Percentiles rank a stretch among this genome's conserved stretches.
phyloP scores from a whole-genome alignment of 1,140 invertebrate genomes.

The Drosophila kanapiae region DNA sequence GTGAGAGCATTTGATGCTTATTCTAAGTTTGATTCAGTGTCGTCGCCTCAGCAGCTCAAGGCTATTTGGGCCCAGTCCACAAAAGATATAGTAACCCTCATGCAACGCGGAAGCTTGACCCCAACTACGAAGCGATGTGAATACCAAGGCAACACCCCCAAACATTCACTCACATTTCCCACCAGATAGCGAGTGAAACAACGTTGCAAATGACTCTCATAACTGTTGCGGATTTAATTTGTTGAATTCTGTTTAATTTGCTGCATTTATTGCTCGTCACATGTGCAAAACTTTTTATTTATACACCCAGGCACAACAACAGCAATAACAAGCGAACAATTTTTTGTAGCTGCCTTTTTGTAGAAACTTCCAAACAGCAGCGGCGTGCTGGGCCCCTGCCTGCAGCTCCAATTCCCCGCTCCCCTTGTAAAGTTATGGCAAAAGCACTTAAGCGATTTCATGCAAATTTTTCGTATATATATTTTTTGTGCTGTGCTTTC shows the following conservation, averaged over 20 bases:
- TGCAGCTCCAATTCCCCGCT: conserved; percentile 1
- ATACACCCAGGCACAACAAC: conserved; percentile 9
- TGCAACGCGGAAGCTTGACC: conserved; percentile 57
- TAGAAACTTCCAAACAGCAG: conserved; percentile 36
- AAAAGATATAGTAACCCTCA: conserved; percentile 12
- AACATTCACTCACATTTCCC: neutral
- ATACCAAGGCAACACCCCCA: conserved; percentile 16
- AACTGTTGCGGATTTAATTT: conserved; percentile 59
- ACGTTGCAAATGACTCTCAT: conserved; percentile 24
- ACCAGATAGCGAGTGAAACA: conserved; percentile 11
- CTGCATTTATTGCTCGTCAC: conserved; percentile 65
- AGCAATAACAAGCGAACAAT: conserved; percentile 25
- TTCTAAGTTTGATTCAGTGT: conserved; percentile 67
- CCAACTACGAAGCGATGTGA: conserved; percentile 24
- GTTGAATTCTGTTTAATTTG: conserved; percentile 72
- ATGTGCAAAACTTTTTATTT: conserved; percentile 53
- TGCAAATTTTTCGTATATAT: conserved; percentile 64
- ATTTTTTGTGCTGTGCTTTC: conserved; percentile 51
- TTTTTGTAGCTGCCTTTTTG: conserved; percentile 42
- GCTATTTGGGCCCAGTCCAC: conserved; percentile 17
- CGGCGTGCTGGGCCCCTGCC: conserved; percentile 14
- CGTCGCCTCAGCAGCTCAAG: conserved; percentile 49
- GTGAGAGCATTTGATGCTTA: conserved; percentile 59
- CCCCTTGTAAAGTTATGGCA: conserved; percentile 59
- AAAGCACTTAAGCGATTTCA: conserved; percentile 81